Conservation (phyloP, 2,113 vertebrate species). For the Hyaena hyaena region DNA sequence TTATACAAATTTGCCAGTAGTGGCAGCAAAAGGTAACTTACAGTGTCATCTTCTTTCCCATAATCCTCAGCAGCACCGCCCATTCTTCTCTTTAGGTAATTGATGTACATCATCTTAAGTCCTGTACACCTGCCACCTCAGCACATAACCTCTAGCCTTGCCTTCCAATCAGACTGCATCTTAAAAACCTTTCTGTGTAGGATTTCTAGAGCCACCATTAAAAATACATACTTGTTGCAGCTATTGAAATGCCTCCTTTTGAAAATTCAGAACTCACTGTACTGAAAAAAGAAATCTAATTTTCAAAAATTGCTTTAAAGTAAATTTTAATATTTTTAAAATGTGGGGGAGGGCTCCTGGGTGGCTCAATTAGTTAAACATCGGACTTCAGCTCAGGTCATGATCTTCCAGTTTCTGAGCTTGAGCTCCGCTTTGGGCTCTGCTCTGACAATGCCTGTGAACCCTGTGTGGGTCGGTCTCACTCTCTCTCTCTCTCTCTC, state of each 20-base stretch:
- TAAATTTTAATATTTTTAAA: too few species aligned
- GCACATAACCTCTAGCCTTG: neutral
- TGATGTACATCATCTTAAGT: neutral
- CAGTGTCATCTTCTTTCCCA: neutral
- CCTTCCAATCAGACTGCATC: neutral
- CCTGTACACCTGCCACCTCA: neutral
- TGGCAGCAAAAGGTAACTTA: neutral
- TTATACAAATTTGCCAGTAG: neutral
- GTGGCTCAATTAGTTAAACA: too few species aligned
- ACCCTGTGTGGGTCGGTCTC: too few species aligned
- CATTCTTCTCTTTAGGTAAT: neutral
- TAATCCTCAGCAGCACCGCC: neutral
- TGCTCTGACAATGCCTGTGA: too few species aligned
- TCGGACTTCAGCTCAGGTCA: too few species aligned
- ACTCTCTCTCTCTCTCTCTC: too few species aligned
- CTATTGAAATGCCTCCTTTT: neutral
- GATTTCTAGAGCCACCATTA: neutral
- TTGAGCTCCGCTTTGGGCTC: too few species aligned
- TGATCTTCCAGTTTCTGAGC: too few species aligned
- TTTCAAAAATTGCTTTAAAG: neutral
- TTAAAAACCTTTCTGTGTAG: rapidly evolving
- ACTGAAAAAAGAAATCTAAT: neutral
- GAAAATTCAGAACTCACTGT: neutral
- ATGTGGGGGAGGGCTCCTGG: too few species aligned
- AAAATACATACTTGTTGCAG: neutral